Conservation (phyloP, 1,140 invertebrate genomes). For the Solen grandis region DNA sequence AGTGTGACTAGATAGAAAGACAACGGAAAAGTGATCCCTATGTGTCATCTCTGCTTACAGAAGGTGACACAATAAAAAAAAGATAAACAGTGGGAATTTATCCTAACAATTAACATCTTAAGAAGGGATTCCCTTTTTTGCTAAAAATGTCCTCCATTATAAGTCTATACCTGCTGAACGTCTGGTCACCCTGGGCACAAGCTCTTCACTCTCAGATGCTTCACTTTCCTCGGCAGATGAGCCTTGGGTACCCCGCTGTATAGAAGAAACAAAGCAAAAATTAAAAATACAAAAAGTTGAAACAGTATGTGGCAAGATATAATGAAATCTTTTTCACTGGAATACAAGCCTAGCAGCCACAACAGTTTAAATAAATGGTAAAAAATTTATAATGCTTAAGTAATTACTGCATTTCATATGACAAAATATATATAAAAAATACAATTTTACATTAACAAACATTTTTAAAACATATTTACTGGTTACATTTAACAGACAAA, state of each 20-base stretch:
- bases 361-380: not conserved
- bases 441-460: too few species aligned
- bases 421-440: too few species aligned
- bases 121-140: too few species aligned
- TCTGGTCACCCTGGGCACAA: conserved; percentile 46
- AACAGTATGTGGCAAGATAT: not conserved
- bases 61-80: too few species aligned
- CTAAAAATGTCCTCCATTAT: not conserved
- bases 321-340: not conserved
- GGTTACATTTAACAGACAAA: too few species aligned
- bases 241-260: conserved; percentile 5
- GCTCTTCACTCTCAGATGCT: conserved; percentile 51
- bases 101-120: too few species aligned
- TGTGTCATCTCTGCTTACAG: not conserved
- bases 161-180: conserved; percentile 55
- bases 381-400: not conserved
- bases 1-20: not conserved
- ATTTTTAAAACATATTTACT: too few species aligned
- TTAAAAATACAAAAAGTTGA: too few species aligned
- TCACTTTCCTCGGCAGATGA: conserved; percentile 56
- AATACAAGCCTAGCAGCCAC: not conserved
- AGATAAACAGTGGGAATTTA: too few species aligned
- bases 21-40: too few species aligned
- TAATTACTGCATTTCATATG: not conserved
- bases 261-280: too few species aligned